Evolutionary conservation across 2,888 invertebrate species (phyloP), one percentile per base, ranked within the genome.

Genomic region (Pedicia rivosa): DNA sequence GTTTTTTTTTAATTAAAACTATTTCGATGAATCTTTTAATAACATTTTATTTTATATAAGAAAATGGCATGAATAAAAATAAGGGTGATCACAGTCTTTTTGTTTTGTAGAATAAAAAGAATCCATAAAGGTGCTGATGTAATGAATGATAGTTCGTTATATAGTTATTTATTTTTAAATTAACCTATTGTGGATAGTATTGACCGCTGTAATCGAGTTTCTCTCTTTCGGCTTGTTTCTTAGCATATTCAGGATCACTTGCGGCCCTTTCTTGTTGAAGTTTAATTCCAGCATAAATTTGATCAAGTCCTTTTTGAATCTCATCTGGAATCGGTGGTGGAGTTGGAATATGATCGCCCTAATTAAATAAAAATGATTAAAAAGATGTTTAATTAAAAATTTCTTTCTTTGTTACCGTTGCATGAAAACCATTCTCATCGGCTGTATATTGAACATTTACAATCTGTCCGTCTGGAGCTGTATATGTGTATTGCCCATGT

Each of bases 281-380:
- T 53, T 74, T 75, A 47, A 86, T 86, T 50, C 82, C 82, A 40
- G 81, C 83, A 57, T 76, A 86, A 59, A 87, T 87, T 53, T 84
- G 73, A 58, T 86, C 86, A 42, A 87, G 67, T 37, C 84, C 83
- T 56, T 83, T 84, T 61, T 86, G 86, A 51, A 84, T 83, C 65
- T 83, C 84, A 43, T 77, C 70, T 37, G 82, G 81, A 17, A 82
- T 77, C 42, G 84, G 82, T 10, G 84, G 83, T 42, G 83, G 78
- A 35, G 84, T 84, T 43, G 84, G 84, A 51, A 84, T 72, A 55
- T 84, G 84, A 56, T 80, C 81, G 1, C 84, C 83, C n/a, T n/a
- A n/a, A n/a, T n/a, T n/a, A n/a, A n/a, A n/a, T n/a, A n/a, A n/a
- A n/a, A n/a, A n/a, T n/a, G n/a, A n/a, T n/a, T n/a, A n/a, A n/a